Evolutionary conservation across 2,888 invertebrate species (phyloP).

Genomic region (Nephrotoma flavescens): DNA sequence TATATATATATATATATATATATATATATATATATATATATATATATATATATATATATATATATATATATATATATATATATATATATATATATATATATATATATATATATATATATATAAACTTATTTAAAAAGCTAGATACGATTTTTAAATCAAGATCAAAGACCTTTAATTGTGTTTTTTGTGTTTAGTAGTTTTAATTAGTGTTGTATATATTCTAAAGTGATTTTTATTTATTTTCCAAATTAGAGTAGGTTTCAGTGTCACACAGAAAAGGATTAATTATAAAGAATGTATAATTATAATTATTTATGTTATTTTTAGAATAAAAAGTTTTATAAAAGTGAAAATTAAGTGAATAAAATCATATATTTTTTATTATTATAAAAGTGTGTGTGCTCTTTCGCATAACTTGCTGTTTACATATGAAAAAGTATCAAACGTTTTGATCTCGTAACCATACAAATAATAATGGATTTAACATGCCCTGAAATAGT

Average conservation of each 20-base stretch:
- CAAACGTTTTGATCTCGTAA: background rate
- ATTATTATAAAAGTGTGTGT: background rate
- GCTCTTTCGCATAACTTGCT: background rate
- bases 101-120: background rate
- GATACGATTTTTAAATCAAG: background rate
- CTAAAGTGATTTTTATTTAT: background rate
- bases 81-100: conserved; percentile 1
- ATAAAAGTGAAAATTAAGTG: background rate
- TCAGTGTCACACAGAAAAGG: background rate
- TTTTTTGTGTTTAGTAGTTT: background rate
- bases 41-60: conserved; percentile 1
- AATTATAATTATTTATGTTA: background rate
- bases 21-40: background rate
- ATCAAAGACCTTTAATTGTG: background rate
- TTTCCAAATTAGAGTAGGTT: background rate
- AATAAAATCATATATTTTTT: background rate
- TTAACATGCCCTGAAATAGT: conserved; percentile 1
- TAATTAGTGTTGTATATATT: background rate
- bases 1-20: conserved; percentile 1
- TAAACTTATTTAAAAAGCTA: background rate
- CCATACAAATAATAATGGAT: background rate
- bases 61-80: background rate
- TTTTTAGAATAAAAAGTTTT: background rate
- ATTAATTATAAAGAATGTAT: background rate
- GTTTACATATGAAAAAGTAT: background rate